Evolutionary conservation across 1,140 invertebrate species (phyloP), one percentile per base, ranked within the genome.

Genomic region (Marisa cornuarietis): DNA sequence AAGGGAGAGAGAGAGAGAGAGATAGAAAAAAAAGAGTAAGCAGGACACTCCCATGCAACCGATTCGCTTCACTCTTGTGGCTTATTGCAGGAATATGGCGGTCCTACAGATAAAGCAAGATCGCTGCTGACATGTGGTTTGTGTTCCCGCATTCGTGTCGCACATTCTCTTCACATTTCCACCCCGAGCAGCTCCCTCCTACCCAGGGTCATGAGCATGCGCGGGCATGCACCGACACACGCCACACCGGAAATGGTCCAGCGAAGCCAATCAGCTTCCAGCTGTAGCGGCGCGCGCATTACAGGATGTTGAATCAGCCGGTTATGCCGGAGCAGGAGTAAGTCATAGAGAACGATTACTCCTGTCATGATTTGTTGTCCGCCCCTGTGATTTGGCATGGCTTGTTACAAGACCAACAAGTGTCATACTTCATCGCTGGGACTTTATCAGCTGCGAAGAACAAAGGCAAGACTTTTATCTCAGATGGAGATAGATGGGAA

Each of bases 181-280:
- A 42, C 74, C 74, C 49, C 62, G 62, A n/a, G 18, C 26, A 49
- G 14, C 51, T 42, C 11, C 26, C 76, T 62, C 22, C 63, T 22
- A 52, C 42, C 52, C 20, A 49, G n/a, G 14, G 16, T 18, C 6
- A 18, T 52, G 76, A 69, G 63, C 63, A 77, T 77, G 63, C 76
- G 42, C n/a, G 22, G 76, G n/a, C 76, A 77, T 77, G 76, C 76
- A 63, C 76, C 66, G 76, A 65, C 76, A 77, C 76, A 65, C 65
- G 76, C 51, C 76, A 51, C 54, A 77, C 76, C 76, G 76, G 76
- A 77, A 77, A 77, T 69, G 76, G 76, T 77, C 62, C 54, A 42
- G 76, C 65, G 76, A 68, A 26, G 16, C 76, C 76, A 77, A 77
- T 77, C 63, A 69, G 76, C 65, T 54, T 31, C 10, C 8, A 68